These are phyloP conservation scores for Oppia nitens DNA, from an alignment of 1,140 invertebrate genomes.

Conservation along the genomic window DNA sequence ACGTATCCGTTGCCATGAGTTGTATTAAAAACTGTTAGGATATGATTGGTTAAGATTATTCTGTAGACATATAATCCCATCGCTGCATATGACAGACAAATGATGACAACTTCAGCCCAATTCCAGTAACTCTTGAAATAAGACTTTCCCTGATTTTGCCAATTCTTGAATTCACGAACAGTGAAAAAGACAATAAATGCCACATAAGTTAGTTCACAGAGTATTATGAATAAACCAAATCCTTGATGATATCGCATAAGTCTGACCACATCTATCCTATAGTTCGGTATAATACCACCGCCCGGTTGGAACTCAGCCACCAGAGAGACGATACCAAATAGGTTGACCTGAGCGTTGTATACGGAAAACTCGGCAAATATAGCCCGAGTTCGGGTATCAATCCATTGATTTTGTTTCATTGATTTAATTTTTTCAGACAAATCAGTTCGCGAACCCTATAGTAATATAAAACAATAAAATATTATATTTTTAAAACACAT, in stretches of 20 bases:
- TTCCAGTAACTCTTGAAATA: conserved; percentile 36
- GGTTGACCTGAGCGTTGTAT: conserved; percentile 38
- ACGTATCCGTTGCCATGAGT: conserved; percentile 33
- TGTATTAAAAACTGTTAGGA: conserved; percentile 29
- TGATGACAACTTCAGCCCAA: conserved; percentile 30
- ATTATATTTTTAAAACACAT: background rate
- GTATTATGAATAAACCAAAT: conserved; percentile 26
- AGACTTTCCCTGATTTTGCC: conserved; percentile 25
- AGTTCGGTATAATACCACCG: conserved; percentile 34
- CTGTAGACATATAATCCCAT: conserved; percentile 33
- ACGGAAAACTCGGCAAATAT: conserved; percentile 39
- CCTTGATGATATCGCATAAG: conserved; percentile 28
- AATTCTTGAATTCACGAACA: conserved; percentile 26
- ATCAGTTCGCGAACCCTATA: conserved; percentile 26
- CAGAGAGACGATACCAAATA: conserved; percentile 35
- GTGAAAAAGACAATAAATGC: conserved; percentile 36
- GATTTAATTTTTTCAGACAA: conserved; percentile 26
- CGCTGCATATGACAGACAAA: conserved; percentile 29
- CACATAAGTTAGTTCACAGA: conserved; percentile 29
- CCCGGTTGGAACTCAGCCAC: conserved; percentile 35
- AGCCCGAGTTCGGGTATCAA: conserved; percentile 37
- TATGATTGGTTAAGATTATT: conserved; percentile 29
- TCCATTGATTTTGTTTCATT: conserved; percentile 33
- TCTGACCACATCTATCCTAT: conserved; percentile 33
- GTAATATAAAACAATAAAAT: too few relatives aligned